Percentiles rank a stretch among this genome's conserved stretches.
phyloP scores from a whole-genome alignment of 2,888 invertebrate genomes.

The Leptinotarsa tumamoca region DNA sequence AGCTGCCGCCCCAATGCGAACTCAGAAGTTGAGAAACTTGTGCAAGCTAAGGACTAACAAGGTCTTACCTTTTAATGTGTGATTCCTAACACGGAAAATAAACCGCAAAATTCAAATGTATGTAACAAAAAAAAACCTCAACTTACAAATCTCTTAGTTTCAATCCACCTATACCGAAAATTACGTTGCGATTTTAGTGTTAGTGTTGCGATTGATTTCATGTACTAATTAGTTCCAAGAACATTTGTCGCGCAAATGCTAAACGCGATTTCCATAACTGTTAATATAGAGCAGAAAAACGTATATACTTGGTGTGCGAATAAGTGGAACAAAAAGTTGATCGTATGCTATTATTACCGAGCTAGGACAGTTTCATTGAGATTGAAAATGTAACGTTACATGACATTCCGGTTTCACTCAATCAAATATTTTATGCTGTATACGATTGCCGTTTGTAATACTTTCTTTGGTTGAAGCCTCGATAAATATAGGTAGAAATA shows the following conservation, averaged over 20 bases:
- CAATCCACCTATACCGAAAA: no score
- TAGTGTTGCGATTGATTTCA: no score
- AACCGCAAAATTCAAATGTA: no score
- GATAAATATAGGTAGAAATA: background rate
- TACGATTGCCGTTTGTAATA: slow-evolving; percentile 2
- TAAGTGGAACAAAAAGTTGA: slow-evolving; percentile 10
- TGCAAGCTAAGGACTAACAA: no score
- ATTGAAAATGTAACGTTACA: slow-evolving; percentile 23
- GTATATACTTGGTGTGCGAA: background rate
- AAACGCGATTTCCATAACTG: slow-evolving; percentile 7
- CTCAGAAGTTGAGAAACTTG: no score
- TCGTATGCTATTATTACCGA: slow-evolving; percentile 23
- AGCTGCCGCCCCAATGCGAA: no score
- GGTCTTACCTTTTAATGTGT: no score
- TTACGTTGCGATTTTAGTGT: no score
- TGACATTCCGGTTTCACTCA: slow-evolving; percentile 26
- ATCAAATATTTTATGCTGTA: background rate
- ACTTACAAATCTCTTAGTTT: no score
- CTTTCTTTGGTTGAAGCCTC: slow-evolving; percentile 5
- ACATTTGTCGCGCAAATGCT: background rate
- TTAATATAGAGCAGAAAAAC: slow-evolving; percentile 16
- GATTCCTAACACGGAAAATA: no score
- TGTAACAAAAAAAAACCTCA: no score
- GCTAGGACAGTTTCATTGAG: slow-evolving; percentile 7
- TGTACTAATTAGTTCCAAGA: background rate